Evolutionary conservation across 2,888 invertebrate genomes (phyloP).

Genomic region (Apodemia mormo): DNA sequence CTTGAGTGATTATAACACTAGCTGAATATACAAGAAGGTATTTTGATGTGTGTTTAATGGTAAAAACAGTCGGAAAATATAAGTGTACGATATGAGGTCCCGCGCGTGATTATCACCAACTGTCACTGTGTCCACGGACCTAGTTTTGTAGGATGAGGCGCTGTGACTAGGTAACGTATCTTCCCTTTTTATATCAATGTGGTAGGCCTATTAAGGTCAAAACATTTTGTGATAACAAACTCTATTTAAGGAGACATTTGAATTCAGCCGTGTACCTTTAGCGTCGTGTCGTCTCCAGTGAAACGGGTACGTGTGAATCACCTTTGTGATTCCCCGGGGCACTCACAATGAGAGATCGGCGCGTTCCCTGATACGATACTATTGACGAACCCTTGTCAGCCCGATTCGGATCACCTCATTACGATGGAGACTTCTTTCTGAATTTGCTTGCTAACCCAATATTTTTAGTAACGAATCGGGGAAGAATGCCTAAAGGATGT

Average conservation of each 20-base stretch:
- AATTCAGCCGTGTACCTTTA: conserved; percentile 13
- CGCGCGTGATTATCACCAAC: too few species aligned
- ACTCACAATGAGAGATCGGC: conserved; percentile 10
- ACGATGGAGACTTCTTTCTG: conserved; percentile 8
- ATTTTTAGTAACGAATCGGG: background rate
- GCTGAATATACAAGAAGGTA: too few species aligned
- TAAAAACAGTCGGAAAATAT: too few species aligned
- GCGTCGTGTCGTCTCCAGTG: conserved; percentile 13
- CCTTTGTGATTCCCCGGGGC: conserved; percentile 15
- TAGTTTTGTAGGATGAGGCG: too few species aligned
- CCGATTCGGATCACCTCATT: conserved; percentile 14
- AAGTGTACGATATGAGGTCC: too few species aligned
- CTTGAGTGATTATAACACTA: too few species aligned
- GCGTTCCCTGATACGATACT: conserved; percentile 17
- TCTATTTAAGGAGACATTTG: conserved; percentile 7
- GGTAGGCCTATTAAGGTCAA: background rate
- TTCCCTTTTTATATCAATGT: background rate
- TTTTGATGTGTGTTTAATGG: too few species aligned
- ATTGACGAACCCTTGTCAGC: conserved; percentile 18
- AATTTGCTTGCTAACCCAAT: conserved; percentile 11
- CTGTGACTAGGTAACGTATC: too few species aligned
- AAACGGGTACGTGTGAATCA: conserved; percentile 10
- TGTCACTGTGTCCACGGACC: too few species aligned
- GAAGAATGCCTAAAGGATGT: too few species aligned
- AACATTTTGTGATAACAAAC: conserved; percentile 13